A percentile compares a stretch with the other conserved stretches of the same genome.
These are phyloP conservation scores for Heterotilapia buettikoferi DNA, from an alignment of 2,113 vertebrate genomes.

Conservation along the genomic window DNA sequence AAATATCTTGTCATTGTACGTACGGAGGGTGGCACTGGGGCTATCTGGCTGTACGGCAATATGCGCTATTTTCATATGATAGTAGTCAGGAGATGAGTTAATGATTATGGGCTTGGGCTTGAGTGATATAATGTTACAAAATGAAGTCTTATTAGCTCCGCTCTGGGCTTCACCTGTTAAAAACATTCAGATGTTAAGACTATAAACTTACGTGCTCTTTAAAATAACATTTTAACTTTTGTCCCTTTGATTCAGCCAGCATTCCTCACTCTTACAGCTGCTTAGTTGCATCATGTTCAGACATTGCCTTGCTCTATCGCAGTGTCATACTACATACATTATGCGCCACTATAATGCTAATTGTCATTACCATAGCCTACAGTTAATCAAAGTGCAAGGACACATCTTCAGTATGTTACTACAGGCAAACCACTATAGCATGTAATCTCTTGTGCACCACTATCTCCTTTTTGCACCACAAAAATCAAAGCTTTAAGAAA, in stretches of 20 bases:
- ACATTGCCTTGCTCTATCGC: neutral
- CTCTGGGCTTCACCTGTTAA: neutral
- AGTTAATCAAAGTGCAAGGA: neutral
- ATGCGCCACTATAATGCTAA: neutral
- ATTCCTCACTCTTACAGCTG: neutral
- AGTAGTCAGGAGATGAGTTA: constrained; percentile 1
- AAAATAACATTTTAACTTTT: neutral
- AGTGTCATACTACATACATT: neutral
- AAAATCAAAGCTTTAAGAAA: neutral
- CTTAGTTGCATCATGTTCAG: neutral
- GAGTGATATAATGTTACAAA: neutral
- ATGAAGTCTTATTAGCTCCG: neutral
- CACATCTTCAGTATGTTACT: neutral
- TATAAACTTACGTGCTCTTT: fast-evolving
- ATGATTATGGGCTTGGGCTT: constrained; percentile 2
- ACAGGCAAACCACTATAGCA: neutral
- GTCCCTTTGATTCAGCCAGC: neutral
- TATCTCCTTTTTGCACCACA: neutral
- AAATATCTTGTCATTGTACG: constrained; percentile 31
- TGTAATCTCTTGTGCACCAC: neutral
- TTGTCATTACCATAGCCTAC: neutral
- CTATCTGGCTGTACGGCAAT: neutral
- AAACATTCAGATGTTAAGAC: neutral
- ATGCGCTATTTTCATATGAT: neutral
- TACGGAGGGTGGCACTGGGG: neutral